A percentile compares a stretch with the other conserved stretches of the same genome.
Conservation (phyloP, 2,797 vertebrate species). For the Tympanoctomys barrerae region DNA sequence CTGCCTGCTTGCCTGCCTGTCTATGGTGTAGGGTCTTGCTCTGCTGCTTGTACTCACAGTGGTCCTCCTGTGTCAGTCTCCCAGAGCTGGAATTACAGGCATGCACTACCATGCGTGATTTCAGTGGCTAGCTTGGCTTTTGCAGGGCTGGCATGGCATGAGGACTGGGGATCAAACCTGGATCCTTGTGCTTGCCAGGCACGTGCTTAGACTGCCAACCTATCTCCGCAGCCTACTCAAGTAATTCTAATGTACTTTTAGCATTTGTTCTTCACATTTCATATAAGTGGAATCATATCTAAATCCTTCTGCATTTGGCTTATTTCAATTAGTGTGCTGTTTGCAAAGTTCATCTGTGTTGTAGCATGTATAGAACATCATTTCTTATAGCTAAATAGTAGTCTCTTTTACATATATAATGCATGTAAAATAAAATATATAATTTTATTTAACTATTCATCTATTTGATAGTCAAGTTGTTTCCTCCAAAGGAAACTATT, state of each 20-base stretch:
- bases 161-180: too few species aligned
- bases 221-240: too few species aligned
- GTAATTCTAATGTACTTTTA: neutral
- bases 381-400: neutral
- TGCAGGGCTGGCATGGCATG: too few species aligned
- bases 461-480: neutral
- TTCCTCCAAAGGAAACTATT: neutral
- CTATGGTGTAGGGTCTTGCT: too few species aligned
- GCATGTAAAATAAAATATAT: neutral
- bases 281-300: neutral
- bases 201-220: too few species aligned
- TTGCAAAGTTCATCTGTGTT: neutral
- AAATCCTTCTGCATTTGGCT: neutral
- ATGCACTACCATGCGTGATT: too few species aligned
- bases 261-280: neutral
- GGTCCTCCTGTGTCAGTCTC: too few species aligned
- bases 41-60: too few species aligned
- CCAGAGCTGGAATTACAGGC: too few species aligned
- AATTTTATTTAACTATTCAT: neutral
- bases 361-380: neutral
- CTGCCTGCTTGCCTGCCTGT: too few species aligned
- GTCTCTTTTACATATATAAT: neutral
- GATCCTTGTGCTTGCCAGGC: too few species aligned
- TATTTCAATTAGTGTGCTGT: neutral
- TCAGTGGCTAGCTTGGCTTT: too few species aligned